These are phyloP conservation scores for Momotus momota DNA, from an alignment of 2,797 vertebrate genomes.

Conservation along the genomic window DNA sequence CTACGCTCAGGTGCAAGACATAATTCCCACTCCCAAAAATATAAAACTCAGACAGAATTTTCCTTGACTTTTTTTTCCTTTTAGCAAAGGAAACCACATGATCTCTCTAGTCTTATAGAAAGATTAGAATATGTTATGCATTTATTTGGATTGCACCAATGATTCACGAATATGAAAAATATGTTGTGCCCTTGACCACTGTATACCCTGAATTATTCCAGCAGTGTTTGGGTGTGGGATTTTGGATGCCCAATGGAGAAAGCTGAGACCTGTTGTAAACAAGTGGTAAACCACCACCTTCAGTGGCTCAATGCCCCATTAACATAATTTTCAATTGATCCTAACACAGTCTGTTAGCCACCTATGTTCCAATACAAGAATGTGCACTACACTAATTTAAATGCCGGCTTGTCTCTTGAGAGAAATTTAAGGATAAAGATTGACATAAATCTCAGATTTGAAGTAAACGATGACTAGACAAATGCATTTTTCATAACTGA, in stretches of 20 bases:
- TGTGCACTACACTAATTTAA: not conserved
- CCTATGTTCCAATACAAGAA: not conserved
- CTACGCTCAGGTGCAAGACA: not conserved
- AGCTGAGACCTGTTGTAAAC: not conserved
- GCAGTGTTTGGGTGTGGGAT: not conserved
- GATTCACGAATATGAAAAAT: not conserved
- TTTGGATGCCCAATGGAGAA: not conserved
- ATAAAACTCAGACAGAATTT: fast-evolving
- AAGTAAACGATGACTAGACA: not conserved
- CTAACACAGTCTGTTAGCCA: not conserved
- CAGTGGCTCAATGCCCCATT: not conserved
- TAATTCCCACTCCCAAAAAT: not conserved
- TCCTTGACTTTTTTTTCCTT: not conserved
- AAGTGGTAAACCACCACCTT: not conserved
- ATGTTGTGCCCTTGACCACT: not conserved
- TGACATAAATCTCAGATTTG: not conserved
- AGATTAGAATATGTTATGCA: not conserved
- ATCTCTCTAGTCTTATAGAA: not conserved
- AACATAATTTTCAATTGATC: not conserved
- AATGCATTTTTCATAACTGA: not conserved
- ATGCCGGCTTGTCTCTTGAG: not conserved
- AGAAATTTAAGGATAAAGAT: not conserved
- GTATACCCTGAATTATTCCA: not conserved
- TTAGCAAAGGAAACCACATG: not conserved
- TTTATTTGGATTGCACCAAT: not conserved